Conservation (phyloP, 92 coral and sea anemone genomes). For the Heteractis magnifica region DNA sequence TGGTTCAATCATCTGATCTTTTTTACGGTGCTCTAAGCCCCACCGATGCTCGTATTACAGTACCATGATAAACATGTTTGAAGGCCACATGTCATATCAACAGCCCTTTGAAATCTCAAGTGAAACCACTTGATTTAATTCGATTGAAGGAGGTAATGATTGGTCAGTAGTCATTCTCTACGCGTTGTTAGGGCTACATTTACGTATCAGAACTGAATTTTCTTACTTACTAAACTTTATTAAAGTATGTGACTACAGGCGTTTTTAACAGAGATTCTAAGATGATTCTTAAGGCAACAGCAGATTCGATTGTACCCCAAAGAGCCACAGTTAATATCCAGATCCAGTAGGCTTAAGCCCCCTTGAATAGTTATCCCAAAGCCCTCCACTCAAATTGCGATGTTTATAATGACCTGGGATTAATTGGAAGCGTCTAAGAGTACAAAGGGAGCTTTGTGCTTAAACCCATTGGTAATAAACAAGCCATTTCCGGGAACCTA, state of each 20-base stretch:
- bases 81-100: background rate
- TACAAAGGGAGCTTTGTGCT: conserved; percentile 15
- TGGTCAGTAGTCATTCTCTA: background rate
- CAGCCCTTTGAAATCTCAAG: background rate
- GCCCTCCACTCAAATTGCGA: conserved; percentile 14
- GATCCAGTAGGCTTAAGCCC: conserved; percentile 20
- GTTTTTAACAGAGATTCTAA: background rate
- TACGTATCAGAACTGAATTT: background rate
- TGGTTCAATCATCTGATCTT: conserved; percentile 20
- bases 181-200: background rate
- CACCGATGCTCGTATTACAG: conserved; percentile 9
- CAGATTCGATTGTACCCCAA: background rate
- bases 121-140: conserved; percentile 4
- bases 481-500: conserved; percentile 48
- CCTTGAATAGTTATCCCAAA: conserved; percentile 2
- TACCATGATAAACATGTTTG: conserved; percentile 4
- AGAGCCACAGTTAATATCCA: background rate
- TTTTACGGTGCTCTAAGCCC: conserved; percentile 13
- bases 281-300: background rate
- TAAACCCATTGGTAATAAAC: conserved; percentile 37
- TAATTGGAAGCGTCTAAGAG: conserved; percentile 2
- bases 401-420: conserved; percentile 26
- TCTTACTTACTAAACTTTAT: background rate
- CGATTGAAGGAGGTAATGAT: background rate
- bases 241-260: background rate